Evolutionary conservation across 2,797 vertebrate species (phyloP), one percentile per base, ranked within the genome.

Genomic region (Podargus strigoides): DNA sequence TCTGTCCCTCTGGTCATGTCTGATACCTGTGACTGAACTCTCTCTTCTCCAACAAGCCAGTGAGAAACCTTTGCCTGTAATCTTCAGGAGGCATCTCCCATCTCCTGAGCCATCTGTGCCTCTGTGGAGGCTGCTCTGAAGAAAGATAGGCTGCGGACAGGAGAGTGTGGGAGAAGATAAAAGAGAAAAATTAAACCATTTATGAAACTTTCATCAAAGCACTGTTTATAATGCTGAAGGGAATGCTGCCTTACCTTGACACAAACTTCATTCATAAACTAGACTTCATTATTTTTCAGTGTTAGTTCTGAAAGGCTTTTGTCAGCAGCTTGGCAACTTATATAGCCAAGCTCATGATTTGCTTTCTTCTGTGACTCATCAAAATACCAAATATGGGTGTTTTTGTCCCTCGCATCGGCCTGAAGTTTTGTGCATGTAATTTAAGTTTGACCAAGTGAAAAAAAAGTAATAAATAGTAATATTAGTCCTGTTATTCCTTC

Each of bases 161-260:
- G 59, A 56, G 49, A 63, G 44, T 1, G n/a, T 9, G 20, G 79
- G 52, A 47, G 52, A 56, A 94, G 93, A 96, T 95, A 84, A 95
- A 95, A 95, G 89, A 73, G 96, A 94, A 95, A 94, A 94, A 94
- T 85, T 36, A 83, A 95, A 93, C 81, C 36, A 27, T 73, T 85
- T 16, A 85, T 95, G 92, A 95, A 97, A 94, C 49, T 93, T 96
- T 93, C 85, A 95, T 96, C 96, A 96, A 94, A 96, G 83, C 9
- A 1, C 72, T 88, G 87, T 79, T 91, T 53, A 28, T 28, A 46
- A 15, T 72, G 89, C 93, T 56, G 89, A 28, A 6, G 85, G 87
- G 70, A 60, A 24, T 5, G 46, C 89, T 83, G 70, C 6, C 87
- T 77, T 64, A 84, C 89, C 96, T 94, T 53, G 79, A 70, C 87